Evolutionary conservation across 2,113 vertebrate species (phyloP).

Genomic region (Malurus alboscapulatus): DNA sequence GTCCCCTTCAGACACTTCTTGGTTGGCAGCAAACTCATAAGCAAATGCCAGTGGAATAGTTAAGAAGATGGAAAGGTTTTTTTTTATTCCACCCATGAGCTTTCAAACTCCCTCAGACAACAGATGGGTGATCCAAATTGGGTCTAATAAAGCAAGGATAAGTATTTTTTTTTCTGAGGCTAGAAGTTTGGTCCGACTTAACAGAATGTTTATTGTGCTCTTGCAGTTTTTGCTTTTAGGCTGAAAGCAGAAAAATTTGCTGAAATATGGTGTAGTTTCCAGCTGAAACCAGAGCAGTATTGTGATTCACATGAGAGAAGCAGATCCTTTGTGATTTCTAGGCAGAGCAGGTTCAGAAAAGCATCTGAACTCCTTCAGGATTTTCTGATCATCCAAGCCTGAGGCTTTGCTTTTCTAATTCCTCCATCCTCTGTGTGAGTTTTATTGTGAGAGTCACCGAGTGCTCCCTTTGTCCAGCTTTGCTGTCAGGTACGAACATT

Average conservation of each 20-base stretch:
- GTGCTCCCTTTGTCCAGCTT: constrained; percentile 14
- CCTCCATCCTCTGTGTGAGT: not conserved
- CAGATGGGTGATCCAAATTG: constrained; percentile 67
- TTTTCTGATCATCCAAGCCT: constrained; percentile 58
- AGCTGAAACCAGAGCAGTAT: constrained; percentile 22
- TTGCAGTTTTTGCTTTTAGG: constrained; percentile 19
- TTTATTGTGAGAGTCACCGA: not conserved
- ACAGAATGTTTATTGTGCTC: constrained; percentile 32
- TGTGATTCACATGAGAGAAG: constrained; percentile 34
- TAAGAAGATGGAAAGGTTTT: constrained; percentile 41
- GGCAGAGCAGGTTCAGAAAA: constrained; percentile 51
- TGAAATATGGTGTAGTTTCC: not conserved
- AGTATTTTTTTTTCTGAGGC: constrained; percentile 51
- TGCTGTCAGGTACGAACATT: not conserved
- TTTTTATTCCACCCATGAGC: constrained; percentile 57
- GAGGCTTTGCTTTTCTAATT: constrained; percentile 39
- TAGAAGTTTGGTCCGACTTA: constrained; percentile 51
- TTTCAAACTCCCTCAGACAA: constrained; percentile 65
- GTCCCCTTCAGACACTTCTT: constrained; percentile 58
- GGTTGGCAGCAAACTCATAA: constrained; percentile 33
- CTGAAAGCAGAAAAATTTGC: constrained; percentile 29
- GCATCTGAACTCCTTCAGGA: constrained; percentile 52
- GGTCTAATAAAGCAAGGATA: constrained; percentile 56
- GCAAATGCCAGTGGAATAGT: constrained; percentile 58
- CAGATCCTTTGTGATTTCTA: constrained; percentile 50